Conservation (phyloP, 2,888 invertebrate species). For the Andrena fulva region DNA sequence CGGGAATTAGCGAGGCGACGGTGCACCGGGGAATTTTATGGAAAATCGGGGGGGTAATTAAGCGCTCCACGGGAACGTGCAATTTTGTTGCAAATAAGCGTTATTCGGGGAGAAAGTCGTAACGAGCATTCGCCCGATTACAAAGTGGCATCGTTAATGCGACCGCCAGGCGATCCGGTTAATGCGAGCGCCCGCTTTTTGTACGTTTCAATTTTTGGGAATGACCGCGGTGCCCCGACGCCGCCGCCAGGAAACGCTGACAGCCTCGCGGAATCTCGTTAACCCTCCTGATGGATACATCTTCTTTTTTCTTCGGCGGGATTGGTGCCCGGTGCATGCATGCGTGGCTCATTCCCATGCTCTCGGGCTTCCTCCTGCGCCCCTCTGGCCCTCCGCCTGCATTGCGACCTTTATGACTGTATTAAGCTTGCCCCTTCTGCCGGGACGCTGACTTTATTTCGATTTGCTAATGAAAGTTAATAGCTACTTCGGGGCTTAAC, state of each 20-base stretch:
- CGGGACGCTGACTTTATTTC: neutral
- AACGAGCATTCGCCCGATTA: conserved; percentile 32
- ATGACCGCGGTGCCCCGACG: conserved; percentile 7
- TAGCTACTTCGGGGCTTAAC: too few species aligned
- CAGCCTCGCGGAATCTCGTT: conserved; percentile 37
- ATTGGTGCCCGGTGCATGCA: neutral
- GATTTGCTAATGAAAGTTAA: conserved; percentile 1
- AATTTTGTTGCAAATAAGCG: conserved; percentile 41
- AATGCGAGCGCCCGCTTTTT: conserved; percentile 7
- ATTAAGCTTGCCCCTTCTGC: conserved; percentile 2
- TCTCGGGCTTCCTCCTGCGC: neutral
- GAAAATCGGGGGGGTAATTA: conserved; percentile 40
- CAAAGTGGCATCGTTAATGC: conserved; percentile 39
- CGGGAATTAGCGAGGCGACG: conserved; percentile 10
- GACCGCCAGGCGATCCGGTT: conserved; percentile 25
- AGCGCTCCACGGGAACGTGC: conserved; percentile 28
- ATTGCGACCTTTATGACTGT: conserved; percentile 2
- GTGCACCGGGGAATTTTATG: conserved; percentile 25
- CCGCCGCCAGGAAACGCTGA: conserved; percentile 20
- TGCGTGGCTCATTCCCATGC: neutral
- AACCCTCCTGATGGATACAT: conserved; percentile 15
- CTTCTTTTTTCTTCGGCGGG: neutral
- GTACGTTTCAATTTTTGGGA: conserved; percentile 42
- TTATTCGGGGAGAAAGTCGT: conserved; percentile 35
- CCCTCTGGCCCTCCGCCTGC: neutral